A percentile compares a stretch with the other conserved stretches of the same genome.
Evolutionary conservation across 2,888 invertebrate species (phyloP).

Genomic region (Epinotia nisella): DNA sequence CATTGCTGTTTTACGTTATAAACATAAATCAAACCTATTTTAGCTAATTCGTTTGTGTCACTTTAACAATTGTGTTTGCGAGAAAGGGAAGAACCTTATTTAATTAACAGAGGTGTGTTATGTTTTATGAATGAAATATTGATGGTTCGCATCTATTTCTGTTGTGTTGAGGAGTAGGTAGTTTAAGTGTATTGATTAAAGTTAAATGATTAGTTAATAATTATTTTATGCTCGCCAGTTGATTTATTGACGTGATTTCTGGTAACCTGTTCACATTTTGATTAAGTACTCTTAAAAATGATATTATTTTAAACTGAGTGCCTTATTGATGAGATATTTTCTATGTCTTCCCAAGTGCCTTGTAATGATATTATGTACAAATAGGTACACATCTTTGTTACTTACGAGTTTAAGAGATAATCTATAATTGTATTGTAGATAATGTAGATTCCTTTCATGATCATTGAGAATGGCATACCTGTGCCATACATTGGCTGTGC

Average conservation of each 20-base stretch:
- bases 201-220: not conserved
- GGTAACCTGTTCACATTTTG: not conserved
- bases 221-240: not conserved
- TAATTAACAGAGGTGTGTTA: too few relatives aligned
- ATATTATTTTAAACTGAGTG: conserved; percentile 17
- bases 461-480: not conserved
- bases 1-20: not conserved
- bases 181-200: not conserved
- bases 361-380: conserved; percentile 32
- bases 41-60: too few relatives aligned
- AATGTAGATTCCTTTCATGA: not conserved
- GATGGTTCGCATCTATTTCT: not conserved
- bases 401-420: not conserved
- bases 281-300: conserved; percentile 3
- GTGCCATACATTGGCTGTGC: too few relatives aligned
- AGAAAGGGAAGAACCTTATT: too few relatives aligned
- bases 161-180: not conserved
- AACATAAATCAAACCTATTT: too few relatives aligned
- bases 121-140: too few relatives aligned
- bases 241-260: not conserved
- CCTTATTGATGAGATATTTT: conserved; percentile 23
- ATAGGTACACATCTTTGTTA: conserved; percentile 1
- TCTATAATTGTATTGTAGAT: not conserved
- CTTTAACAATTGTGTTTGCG: too few relatives aligned
- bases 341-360: conserved; percentile 35